Evolutionary conservation across 2,113 vertebrate genomes (phyloP).

Genomic region (Heterocephalus glaber): DNA sequence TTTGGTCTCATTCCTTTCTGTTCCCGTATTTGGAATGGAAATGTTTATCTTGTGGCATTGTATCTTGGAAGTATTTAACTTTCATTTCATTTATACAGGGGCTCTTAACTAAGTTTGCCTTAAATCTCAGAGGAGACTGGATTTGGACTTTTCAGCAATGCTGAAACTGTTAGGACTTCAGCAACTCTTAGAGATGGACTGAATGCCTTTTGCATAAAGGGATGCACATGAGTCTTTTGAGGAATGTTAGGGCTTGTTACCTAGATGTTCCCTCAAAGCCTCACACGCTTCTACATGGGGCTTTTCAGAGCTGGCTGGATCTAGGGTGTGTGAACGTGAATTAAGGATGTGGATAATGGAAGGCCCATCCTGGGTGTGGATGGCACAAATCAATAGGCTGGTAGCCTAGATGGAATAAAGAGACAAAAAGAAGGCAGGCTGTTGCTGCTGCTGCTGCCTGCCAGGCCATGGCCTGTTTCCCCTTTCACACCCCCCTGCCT

Average conservation of each 20-base stretch:
- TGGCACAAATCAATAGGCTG: not conserved
- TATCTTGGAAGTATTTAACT: too few relatives aligned
- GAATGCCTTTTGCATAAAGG: not conserved
- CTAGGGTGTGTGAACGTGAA: too few relatives aligned
- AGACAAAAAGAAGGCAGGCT: not conserved
- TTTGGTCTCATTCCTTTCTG: not conserved
- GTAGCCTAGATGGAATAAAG: not conserved
- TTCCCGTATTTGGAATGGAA: not conserved
- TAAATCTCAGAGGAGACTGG: not conserved
- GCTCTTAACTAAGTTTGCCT: not conserved
- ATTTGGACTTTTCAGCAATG: not conserved
- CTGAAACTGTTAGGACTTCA: not conserved
- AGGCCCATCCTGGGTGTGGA: not conserved
- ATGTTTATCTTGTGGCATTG: not conserved
- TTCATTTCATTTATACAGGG: not conserved
- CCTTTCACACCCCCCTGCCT: not conserved
- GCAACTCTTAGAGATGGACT: not conserved
- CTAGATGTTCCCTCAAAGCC: not conserved
- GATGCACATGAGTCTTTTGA: not conserved
- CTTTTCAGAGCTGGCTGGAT: not conserved
- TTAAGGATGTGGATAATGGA: too few relatives aligned
- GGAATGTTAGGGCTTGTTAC: not conserved
- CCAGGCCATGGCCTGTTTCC: not conserved
- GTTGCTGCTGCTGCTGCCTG: not conserved
- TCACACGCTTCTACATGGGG: not conserved